These are phyloP conservation scores for Furnarius figulus DNA, from an alignment of 2,113 vertebrate genomes.

Conservation along the genomic window DNA sequence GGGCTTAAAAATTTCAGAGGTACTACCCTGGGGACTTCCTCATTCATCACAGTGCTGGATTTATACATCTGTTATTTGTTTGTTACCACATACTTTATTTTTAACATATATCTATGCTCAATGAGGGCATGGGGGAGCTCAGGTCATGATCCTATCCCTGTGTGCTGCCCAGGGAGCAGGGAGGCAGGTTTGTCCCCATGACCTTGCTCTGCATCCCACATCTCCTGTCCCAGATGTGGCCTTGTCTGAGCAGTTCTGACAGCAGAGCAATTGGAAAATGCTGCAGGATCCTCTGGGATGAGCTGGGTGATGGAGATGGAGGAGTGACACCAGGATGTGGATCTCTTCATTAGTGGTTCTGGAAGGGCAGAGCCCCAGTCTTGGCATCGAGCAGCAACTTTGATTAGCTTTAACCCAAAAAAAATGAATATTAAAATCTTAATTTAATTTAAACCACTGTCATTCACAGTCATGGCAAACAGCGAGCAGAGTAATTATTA, in stretches of 20 bases:
- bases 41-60: accelerated
- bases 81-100: accelerated
- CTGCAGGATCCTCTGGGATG: neutral
- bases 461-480: slow-evolving; percentile 74
- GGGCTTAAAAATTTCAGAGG: neutral
- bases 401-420: slow-evolving; percentile 59
- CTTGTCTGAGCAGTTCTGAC: neutral
- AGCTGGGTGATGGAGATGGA: neutral
- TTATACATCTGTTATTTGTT: neutral
- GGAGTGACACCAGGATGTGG: accelerated
- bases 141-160: accelerated
- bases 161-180: neutral
- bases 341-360: neutral
- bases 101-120: accelerated
- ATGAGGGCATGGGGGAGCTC: neutral
- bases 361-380: neutral
- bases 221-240: neutral
- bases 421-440: slow-evolving; percentile 71
- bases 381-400: slow-evolving; percentile 21
- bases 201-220: neutral
- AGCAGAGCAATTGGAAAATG: accelerated
- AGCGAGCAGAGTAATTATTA: slow-evolving; percentile 79
- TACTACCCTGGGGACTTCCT: neutral
- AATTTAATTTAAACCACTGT: slow-evolving; percentile 79
- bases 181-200: neutral